Evolutionary conservation across 2,113 vertebrate genomes (phyloP).

Genomic region (Elaphurus davidianus): DNA sequence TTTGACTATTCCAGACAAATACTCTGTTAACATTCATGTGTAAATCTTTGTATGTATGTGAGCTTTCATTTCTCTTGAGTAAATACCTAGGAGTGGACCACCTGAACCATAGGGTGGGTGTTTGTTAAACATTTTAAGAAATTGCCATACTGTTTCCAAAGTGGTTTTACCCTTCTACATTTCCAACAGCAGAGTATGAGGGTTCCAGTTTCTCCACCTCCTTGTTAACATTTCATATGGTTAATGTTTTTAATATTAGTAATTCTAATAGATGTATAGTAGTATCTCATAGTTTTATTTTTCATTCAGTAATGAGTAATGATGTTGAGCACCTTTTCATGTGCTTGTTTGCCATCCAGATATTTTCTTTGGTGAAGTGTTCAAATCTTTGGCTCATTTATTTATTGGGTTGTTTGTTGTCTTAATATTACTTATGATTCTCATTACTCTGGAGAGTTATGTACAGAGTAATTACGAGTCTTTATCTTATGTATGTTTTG

Average conservation of each 20-base stretch:
- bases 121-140: neutral
- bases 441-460: neutral
- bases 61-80: neutral
- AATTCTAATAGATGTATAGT: neutral
- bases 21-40: neutral
- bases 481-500: neutral
- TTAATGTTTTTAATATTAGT: neutral
- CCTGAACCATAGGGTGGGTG: neutral
- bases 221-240: neutral
- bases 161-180: neutral
- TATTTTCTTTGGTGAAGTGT: neutral
- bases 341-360: neutral
- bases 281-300: neutral
- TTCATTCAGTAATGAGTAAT: neutral
- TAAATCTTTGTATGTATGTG: neutral
- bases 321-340: neutral
- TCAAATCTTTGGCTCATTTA: neutral
- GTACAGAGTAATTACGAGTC: neutral
- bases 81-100: neutral
- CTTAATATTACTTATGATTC: slow-evolving; percentile 4
- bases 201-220: neutral
- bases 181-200: neutral
- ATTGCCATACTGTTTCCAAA: neutral
- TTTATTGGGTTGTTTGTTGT: neutral
- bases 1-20: neutral